Evolutionary conservation across 2,888 invertebrate genomes (phyloP).

Genomic region (Drosophila pseudotalamancana): DNA sequence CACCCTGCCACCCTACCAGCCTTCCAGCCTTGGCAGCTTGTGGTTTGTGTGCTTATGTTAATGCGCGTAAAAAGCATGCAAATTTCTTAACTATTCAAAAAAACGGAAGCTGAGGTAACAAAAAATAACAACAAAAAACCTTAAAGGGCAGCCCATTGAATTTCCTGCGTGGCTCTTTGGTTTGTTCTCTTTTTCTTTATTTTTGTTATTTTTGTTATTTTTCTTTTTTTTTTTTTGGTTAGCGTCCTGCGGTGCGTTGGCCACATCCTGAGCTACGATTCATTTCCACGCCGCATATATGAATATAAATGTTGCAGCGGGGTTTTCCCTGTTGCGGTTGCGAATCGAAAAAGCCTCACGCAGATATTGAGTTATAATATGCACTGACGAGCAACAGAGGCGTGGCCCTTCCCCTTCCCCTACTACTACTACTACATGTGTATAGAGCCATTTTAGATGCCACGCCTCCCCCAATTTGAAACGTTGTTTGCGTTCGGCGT

Average conservation of each 20-base stretch:
- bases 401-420: no score
- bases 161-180: conserved; percentile 19
- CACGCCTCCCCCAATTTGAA: conserved; percentile 48
- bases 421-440: no score
- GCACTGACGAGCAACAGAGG: conserved; percentile 3
- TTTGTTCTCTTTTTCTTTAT: background rate
- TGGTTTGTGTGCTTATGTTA: conserved; percentile 63
- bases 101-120: conserved; percentile 2
- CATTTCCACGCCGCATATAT: conserved; percentile 75
- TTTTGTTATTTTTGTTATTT: background rate
- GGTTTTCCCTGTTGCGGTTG: conserved; percentile 16
- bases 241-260: conserved; percentile 56
- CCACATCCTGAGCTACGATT: conserved; percentile 55
- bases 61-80: conserved; percentile 74
- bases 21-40: background rate
- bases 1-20: background rate
- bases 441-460: conserved; percentile 12
- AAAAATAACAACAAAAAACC: conserved; percentile 3
- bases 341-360: conserved; percentile 58
- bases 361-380: conserved; percentile 75
- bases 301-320: conserved; percentile 73
- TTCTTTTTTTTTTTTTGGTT: conserved; percentile 6
- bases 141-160: conserved; percentile 47
- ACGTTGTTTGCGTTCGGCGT: conserved; percentile 43
- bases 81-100: conserved; percentile 55